Percentiles rank a stretch among this genome's conserved stretches.
These are phyloP conservation scores for Cariama cristata DNA, from an alignment of 2,113 vertebrate genomes.

Conservation along the genomic window DNA sequence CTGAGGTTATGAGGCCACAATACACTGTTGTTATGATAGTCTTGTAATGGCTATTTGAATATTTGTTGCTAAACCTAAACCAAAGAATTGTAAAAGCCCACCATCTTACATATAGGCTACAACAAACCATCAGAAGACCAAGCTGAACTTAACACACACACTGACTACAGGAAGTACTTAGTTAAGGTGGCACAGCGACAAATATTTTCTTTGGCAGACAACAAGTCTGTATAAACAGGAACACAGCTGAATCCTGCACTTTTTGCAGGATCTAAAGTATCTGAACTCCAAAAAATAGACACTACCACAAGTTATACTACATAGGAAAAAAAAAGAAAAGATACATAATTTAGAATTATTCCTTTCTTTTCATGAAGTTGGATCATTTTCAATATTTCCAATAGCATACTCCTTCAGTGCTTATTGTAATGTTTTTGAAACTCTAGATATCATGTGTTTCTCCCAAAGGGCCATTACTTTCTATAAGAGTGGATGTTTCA, in stretches of 20 bases:
- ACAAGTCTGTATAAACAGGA: conserved; percentile 42
- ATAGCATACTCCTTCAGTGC: neutral
- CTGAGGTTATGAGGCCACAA: neutral
- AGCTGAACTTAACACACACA: conserved; percentile 51
- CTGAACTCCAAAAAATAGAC: neutral
- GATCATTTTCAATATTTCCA: neutral
- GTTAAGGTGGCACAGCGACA: conserved; percentile 29
- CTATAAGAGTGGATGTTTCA: neutral
- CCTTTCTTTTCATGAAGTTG: neutral
- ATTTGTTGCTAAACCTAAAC: conserved; percentile 36
- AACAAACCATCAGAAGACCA: conserved; percentile 52
- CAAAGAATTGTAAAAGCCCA: conserved; percentile 50
- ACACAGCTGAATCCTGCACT: neutral
- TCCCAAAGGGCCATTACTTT: neutral
- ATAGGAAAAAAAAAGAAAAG: neutral
- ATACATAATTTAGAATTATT: neutral
- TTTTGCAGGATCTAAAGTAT: conserved; percentile 20
- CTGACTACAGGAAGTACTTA: conserved; percentile 59
- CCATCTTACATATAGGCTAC: neutral
- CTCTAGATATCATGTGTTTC: neutral
- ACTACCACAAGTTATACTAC: neutral
- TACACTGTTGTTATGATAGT: neutral
- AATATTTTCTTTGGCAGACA: conserved; percentile 72
- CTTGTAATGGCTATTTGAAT: neutral
- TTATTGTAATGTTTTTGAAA: neutral